These are phyloP conservation scores for Echiichthys vipera DNA, from an alignment of 2,797 vertebrate species.

Conservation along the genomic window DNA sequence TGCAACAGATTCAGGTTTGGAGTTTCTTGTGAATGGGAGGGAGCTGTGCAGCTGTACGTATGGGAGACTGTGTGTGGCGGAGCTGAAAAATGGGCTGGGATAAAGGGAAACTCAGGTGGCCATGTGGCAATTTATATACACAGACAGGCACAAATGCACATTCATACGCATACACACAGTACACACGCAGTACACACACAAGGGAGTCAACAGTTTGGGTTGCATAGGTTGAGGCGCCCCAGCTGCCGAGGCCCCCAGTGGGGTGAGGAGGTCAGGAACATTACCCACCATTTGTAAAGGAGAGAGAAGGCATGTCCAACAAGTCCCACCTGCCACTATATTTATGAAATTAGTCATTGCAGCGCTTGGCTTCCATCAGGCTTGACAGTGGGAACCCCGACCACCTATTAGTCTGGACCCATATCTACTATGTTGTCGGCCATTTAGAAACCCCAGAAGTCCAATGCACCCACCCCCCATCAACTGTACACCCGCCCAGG, in stretches of 20 bases:
- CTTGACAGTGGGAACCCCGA: conserved; percentile 64
- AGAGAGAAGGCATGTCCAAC: conserved; percentile 80
- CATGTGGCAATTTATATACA: conserved; percentile 64
- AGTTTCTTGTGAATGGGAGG: conserved; percentile 28
- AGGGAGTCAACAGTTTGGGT: conserved; percentile 58
- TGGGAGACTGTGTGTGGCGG: conserved; percentile 42
- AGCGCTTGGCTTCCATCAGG: conserved; percentile 75
- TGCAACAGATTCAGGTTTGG: not conserved
- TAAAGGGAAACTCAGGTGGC: conserved; percentile 62
- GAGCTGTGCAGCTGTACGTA: not conserved
- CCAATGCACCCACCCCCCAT: not conserved
- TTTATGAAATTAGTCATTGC: conserved; percentile 76
- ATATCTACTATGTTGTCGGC: conserved; percentile 49
- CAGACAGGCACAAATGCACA: conserved; percentile 65
- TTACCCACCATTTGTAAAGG: conserved; percentile 79
- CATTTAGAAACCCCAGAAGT: conserved; percentile 51
- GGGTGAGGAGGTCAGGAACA: conserved; percentile 81
- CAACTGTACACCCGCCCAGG: conserved; percentile 12
- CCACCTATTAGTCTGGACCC: conserved; percentile 40
- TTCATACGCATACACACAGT: conserved; percentile 39
- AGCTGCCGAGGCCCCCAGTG: conserved; percentile 71
- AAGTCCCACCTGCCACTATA: conserved; percentile 81
- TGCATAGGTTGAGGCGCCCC: conserved; percentile 71
- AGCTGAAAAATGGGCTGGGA: conserved; percentile 51
- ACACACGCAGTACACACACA: too few species aligned